phyloP scores from a whole-genome alignment of 2,888 invertebrate species.

The Agrochola macilenta region DNA sequence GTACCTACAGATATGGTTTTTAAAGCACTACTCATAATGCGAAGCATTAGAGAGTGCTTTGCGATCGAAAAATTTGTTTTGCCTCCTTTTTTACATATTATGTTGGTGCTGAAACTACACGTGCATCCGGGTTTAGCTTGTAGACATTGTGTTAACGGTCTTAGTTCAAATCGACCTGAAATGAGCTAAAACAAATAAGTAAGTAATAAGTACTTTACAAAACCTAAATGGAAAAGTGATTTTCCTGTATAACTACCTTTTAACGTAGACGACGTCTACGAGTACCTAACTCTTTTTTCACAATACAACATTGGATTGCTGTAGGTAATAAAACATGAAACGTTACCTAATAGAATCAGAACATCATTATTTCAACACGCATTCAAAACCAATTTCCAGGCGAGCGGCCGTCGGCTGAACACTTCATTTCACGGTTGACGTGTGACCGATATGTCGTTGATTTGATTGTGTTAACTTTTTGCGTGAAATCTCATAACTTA shows the following conservation, averaged over 20 bases:
- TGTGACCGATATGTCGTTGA: conserved; percentile 82
- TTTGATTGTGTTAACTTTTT: conserved; percentile 83
- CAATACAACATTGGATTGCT: conserved; percentile 22
- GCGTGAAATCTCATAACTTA: conserved; percentile 79
- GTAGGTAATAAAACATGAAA: conserved; percentile 49
- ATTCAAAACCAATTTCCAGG: conserved; percentile 80
- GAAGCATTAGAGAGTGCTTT: no score
- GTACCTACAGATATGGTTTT: not conserved
- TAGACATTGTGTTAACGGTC: not conserved
- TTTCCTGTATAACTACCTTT: not conserved
- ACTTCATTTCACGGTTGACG: conserved; percentile 86
- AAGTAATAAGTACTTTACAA: not conserved
- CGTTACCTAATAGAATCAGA: conserved; percentile 55
- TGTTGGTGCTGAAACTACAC: not conserved
- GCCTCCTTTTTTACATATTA: no score
- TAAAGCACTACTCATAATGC: not conserved
- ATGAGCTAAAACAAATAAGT: not conserved
- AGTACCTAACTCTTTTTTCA: not conserved
- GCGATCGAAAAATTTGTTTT: no score
- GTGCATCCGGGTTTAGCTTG: not conserved
- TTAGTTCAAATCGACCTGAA: not conserved
- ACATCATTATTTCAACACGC: conserved; percentile 63
- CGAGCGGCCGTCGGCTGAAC: conserved; percentile 70
- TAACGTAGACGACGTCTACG: not conserved
- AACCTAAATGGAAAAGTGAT: conserved; percentile 6